Conservation (phyloP, 1,140 invertebrate species). For the Solenopsis fugax region DNA sequence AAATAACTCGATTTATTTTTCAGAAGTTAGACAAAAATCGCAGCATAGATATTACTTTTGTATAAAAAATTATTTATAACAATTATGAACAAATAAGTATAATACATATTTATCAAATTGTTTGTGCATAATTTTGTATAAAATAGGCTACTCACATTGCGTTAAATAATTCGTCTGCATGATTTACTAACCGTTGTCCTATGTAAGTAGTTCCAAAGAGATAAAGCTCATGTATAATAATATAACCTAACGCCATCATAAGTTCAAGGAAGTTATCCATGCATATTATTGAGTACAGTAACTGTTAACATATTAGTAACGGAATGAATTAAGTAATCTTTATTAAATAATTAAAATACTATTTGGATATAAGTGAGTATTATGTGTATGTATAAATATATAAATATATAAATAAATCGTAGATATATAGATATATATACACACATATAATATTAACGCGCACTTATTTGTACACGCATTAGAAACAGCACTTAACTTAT, state of each 20-base stretch:
- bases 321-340: background rate
- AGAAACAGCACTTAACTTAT: background rate
- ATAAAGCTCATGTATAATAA: background rate
- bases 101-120: background rate
- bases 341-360: background rate
- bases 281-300: background rate
- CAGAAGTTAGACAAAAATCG: background rate
- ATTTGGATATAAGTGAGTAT: background rate
- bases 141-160: background rate
- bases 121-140: background rate
- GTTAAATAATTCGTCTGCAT: slow-evolving; percentile 4
- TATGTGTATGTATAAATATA: background rate
- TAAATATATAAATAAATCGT: too few species aligned
- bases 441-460: too few species aligned
- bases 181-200: background rate
- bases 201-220: background rate
- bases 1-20: background rate
- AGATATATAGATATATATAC: background rate
- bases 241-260: background rate
- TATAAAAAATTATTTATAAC: background rate
- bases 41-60: background rate
- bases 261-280: background rate
- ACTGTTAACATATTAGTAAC: slow-evolving; percentile 10
- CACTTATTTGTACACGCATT: background rate
- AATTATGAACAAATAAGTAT: background rate